Conservation (phyloP, 1,140 invertebrate genomes). For the Drosophila nikananu region DNA sequence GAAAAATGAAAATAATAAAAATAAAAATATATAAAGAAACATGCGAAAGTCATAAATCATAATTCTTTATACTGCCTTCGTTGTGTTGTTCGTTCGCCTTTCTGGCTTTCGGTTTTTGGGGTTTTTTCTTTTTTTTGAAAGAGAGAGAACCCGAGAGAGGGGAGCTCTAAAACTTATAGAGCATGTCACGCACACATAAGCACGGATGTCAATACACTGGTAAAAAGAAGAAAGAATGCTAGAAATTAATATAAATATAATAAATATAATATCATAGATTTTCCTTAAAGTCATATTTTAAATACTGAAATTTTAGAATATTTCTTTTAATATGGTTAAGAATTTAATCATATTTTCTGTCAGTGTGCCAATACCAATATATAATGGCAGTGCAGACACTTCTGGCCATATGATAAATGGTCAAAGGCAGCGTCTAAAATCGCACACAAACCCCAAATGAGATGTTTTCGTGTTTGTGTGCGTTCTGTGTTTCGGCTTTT, state of each 20-base stretch:
- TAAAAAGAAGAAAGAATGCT: background rate
- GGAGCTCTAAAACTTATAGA: slow-evolving; percentile 66
- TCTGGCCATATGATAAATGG: slow-evolving; percentile 75
- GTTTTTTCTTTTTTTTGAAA: slow-evolving; percentile 14
- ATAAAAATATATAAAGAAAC: slow-evolving; percentile 47
- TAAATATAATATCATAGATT: background rate
- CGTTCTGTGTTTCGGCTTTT: slow-evolving; percentile 59
- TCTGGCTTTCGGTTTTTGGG: slow-evolving; percentile 62
- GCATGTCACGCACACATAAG: slow-evolving; percentile 41
- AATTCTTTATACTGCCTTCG: slow-evolving; percentile 68
- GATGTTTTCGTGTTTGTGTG: slow-evolving; percentile 24
- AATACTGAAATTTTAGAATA: background rate
- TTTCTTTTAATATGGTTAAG: too few species aligned
- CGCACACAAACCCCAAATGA: slow-evolving; percentile 55
- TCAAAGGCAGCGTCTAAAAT: slow-evolving; percentile 51
- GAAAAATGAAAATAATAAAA: slow-evolving; percentile 9
- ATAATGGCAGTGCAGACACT: slow-evolving; percentile 48
- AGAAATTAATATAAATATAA: background rate
- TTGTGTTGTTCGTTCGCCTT: slow-evolving; percentile 40
- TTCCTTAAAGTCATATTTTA: too few species aligned
- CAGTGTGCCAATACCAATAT: slow-evolving; percentile 1
- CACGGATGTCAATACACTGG: slow-evolving; percentile 7
- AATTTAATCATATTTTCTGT: background rate
- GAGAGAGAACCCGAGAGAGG: slow-evolving; percentile 27
- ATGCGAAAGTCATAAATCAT: slow-evolving; percentile 83